phyloP scores from a whole-genome alignment of 2,113 vertebrate genomes.

The Callipepla californica region DNA sequence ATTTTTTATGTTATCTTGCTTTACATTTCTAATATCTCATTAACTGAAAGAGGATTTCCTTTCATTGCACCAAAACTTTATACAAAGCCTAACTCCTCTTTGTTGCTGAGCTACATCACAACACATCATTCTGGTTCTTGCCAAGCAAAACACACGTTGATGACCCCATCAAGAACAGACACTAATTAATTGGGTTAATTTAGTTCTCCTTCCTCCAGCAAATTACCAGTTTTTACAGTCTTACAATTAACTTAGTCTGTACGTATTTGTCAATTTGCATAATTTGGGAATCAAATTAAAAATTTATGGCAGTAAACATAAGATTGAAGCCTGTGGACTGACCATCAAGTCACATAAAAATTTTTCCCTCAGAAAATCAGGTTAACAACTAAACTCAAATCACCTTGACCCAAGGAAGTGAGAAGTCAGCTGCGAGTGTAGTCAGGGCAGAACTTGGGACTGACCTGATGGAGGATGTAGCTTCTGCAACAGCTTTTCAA shows the following conservation, averaged over 20 bases:
- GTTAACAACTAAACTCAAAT: not conserved
- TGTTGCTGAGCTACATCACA: not conserved
- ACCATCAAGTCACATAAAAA: not conserved
- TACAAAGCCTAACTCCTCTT: not conserved
- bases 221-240: not conserved
- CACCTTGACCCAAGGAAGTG: too few species aligned
- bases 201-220: not conserved
- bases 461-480: accelerated
- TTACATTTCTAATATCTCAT: not conserved
- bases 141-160: not conserved
- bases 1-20: not conserved
- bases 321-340: not conserved
- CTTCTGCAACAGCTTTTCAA: not conserved
- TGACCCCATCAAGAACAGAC: not conserved
- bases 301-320: not conserved
- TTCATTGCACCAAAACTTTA: not conserved
- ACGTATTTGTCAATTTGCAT: not conserved
- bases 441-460: not conserved
- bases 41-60: not conserved
- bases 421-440: not conserved
- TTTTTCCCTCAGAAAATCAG: not conserved
- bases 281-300: not conserved
- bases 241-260: not conserved
- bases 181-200: not conserved
- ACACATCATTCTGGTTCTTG: not conserved